These are phyloP conservation scores for Micrasema longulum DNA, from an alignment of 1,140 invertebrate species.

Conservation along the genomic window DNA sequence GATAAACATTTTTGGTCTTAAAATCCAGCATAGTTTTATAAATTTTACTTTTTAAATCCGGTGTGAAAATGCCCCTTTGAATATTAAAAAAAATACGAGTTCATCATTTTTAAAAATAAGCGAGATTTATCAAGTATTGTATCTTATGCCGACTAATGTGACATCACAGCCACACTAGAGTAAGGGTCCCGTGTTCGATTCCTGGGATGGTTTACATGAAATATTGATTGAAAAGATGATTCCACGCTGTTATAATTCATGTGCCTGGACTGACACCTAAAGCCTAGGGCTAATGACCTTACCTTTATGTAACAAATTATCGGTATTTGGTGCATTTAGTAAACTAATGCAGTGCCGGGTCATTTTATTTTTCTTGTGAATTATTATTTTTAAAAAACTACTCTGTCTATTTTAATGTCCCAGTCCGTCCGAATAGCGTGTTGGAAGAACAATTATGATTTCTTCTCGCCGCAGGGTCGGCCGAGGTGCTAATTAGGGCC, in stretches of 20 bases:
- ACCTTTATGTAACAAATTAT: background rate
- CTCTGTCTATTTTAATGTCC: background rate
- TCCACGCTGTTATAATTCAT: background rate
- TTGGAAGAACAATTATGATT: slow-evolving; percentile 3
- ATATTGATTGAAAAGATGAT: background rate
- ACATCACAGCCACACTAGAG: too few relatives aligned
- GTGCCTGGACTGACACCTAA: background rate
- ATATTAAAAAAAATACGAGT: too few relatives aligned
- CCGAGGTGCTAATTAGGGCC: slow-evolving; percentile 53
- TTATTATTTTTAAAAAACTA: too few relatives aligned
- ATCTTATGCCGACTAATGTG: too few relatives aligned
- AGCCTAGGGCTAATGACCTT: background rate
- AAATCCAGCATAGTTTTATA: too few relatives aligned
- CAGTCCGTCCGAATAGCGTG: background rate
- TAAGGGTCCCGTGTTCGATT: too few relatives aligned
- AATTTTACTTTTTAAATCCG: too few relatives aligned
- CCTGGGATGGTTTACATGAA: too few relatives aligned
- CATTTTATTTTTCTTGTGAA: background rate
- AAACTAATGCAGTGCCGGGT: background rate
- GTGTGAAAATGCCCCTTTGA: too few relatives aligned
- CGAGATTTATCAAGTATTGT: too few relatives aligned
- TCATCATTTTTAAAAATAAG: too few relatives aligned
- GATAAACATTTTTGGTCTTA: too few relatives aligned
- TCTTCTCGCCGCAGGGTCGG: slow-evolving; percentile 31
- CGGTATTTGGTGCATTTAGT: background rate